Evolutionary conservation across 2,113 vertebrate genomes (phyloP).

Genomic region (Kryptolebias marmoratus): DNA sequence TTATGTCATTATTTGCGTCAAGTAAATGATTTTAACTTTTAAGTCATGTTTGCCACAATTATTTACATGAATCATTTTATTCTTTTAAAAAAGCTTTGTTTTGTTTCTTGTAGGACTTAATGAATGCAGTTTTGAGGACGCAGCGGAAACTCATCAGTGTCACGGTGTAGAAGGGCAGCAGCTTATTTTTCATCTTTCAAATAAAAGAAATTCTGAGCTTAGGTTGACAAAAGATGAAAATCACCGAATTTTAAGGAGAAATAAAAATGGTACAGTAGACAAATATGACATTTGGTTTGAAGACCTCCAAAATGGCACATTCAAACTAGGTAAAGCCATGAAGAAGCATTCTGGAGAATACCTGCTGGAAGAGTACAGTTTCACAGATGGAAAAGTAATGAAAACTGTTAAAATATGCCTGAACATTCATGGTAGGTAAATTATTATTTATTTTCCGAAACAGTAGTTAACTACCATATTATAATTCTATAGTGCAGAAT

Average conservation of each 20-base stretch:
- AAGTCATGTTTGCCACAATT: too few species aligned
- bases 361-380: background rate
- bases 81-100: background rate
- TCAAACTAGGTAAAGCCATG: background rate
- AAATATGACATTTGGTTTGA: background rate
- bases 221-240: background rate
- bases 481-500: too few species aligned
- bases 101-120: constrained; percentile 15
- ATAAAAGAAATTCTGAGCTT: background rate
- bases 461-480: too few species aligned
- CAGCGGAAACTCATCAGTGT: constrained; percentile 7
- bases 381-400: fast-evolving
- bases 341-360: constrained; percentile 46
- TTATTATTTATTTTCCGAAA: too few species aligned
- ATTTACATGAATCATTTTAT: background rate
- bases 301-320: background rate
- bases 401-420: background rate
- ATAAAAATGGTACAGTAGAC: background rate
- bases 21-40: too few species aligned
- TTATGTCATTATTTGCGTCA: too few species aligned
- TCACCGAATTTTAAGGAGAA: background rate
- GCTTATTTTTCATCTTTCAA: constrained; percentile 33
- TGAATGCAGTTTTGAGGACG: constrained; percentile 17
- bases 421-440: constrained; percentile 36
- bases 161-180: constrained; percentile 29